Base-by-base conservation (phyloP, 1,140 invertebrate genomes). In the Heterodera carotae region DNA sequence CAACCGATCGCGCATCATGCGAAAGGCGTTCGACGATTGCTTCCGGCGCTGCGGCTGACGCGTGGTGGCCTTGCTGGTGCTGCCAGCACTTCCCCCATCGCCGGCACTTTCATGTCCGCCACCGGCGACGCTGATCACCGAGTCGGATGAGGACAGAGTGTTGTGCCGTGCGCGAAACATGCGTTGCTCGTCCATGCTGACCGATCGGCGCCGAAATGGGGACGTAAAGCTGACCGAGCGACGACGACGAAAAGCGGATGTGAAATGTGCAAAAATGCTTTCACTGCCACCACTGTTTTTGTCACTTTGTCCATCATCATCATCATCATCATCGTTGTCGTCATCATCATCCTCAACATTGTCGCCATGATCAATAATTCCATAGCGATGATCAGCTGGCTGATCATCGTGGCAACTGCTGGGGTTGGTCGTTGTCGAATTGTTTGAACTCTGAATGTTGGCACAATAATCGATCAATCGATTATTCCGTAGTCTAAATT, bases 181-280 rank as follows among this genome's bases (percentile, higher is more conserved):
- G 18, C 29, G 31, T n/a, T n/a, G n/a, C 34, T 71, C 69, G 59
- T 71, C 69, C 31, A 59, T 59, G 59, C 69, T 71, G 33, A 71
- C 69, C 29, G 48, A 56, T 48, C 69, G 18, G n/a, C 69, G 69
- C 8, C 69, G 69, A 56, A 71, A 56, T 48, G 69, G 34, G 15
- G 48, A 15, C 12, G 48, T 56, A 22, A 56, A 56, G 15, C 15
- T 7, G 39, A 10, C 39, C 39, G 15, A 43, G n/a, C n/a, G n/a
- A n/a, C n/a, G n/a, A n/a, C n/a, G n/a, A n/a, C n/a, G n/a, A n/a
- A n/a, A n/a, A n/a, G n/a, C n/a, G n/a, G n/a, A n/a, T n/a, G n/a
- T n/a, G n/a, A n/a, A n/a, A n/a, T n/a, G n/a, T n/a, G n/a, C n/a
- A n/a, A n/a, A n/a, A n/a, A n/a, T n/a, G n/a, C n/a, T n/a, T n/a